Evolutionary conservation across 2,113 vertebrate species (phyloP).

Genomic region (Oceanodroma tethys): DNA sequence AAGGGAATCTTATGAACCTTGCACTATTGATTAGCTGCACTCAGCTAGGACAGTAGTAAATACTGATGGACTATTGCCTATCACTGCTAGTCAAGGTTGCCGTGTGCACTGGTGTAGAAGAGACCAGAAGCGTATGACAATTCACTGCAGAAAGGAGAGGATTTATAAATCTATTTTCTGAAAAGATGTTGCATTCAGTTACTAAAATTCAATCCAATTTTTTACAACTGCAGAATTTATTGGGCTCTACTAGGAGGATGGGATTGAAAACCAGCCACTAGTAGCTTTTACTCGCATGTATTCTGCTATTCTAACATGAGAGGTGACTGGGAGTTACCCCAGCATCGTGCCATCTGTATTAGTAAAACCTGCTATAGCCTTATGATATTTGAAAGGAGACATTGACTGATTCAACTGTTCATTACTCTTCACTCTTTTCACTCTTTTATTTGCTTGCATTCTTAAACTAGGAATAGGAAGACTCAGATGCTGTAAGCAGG

Average conservation of each 20-base stretch:
- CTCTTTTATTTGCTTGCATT: not conserved
- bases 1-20: not conserved
- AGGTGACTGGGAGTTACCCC: not conserved
- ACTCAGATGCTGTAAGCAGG: not conserved
- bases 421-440: not conserved
- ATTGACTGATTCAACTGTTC: not conserved
- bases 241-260: not conserved
- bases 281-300: not conserved
- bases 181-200: not conserved
- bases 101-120: not conserved
- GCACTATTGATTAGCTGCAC: not conserved
- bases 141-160: not conserved
- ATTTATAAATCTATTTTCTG: not conserved
- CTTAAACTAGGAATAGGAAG: slow-evolving; percentile 2
- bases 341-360: not conserved
- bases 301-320: not conserved
- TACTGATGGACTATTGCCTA: not conserved
- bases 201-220: not conserved
- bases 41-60: not conserved
- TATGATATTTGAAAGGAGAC: not conserved
- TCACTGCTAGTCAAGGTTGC: not conserved
- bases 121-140: not conserved
- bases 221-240: not conserved
- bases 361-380: not conserved
- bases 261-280: not conserved